Conservation (phyloP, 2,888 invertebrate genomes). For the Fragum whitleyi region DNA sequence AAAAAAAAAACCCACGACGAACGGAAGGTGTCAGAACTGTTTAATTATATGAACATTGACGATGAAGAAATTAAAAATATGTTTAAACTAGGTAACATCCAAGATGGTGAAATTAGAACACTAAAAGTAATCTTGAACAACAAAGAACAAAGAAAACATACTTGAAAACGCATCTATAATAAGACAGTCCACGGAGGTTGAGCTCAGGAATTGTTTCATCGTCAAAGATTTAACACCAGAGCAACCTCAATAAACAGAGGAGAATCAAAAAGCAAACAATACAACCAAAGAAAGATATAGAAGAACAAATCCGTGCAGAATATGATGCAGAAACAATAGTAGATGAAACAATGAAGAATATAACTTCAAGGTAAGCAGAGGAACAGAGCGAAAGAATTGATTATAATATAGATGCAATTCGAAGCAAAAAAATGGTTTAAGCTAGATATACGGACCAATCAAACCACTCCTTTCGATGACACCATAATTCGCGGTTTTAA, state of each 20-base stretch:
- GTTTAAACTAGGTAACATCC: not conserved
- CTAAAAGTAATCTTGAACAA: not conserved
- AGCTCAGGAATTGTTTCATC: not conserved
- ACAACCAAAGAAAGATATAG: too few relatives aligned
- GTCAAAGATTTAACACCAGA: constrained; percentile 4
- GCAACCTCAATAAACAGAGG: not conserved
- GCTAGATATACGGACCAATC: not conserved
- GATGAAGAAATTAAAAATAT: not conserved
- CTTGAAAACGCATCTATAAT: not conserved
- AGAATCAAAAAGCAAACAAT: too few relatives aligned
- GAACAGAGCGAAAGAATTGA: too few relatives aligned
- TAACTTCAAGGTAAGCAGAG: too few relatives aligned
- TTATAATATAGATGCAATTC: too few relatives aligned
- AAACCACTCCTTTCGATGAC: not conserved
- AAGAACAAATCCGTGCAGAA: too few relatives aligned
- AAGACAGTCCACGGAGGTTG: not conserved
- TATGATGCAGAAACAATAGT: not conserved
- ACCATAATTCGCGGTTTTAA: too few relatives aligned
- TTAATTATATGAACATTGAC: not conserved
- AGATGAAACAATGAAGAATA: not conserved
- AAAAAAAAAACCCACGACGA: not conserved
- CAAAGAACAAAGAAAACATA: constrained; percentile 1
- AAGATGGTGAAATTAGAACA: not conserved
- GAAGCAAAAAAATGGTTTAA: too few relatives aligned
- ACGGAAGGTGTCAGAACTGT: not conserved